Evolutionary conservation across 1,140 invertebrate genomes (phyloP), one percentile per base, ranked within the genome.

Genomic region (Papilio xuthus): DNA sequence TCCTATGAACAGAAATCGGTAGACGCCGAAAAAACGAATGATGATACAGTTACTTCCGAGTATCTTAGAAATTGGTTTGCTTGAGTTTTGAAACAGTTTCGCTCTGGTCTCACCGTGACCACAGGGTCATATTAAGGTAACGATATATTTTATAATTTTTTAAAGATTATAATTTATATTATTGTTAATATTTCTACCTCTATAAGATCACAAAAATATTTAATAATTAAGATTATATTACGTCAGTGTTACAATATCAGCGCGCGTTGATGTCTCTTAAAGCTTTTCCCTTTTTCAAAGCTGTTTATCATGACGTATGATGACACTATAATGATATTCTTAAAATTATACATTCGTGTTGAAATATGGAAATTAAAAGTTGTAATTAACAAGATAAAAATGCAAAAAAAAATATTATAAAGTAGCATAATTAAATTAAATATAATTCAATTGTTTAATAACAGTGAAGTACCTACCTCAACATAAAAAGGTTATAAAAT

Each of bases 211-310:
- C 32, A 60, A 60, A 60, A 26, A 47, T 20, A 67, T 0, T 8
- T 47, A 32, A 63, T 12, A 28, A 20, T 32, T 53, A 15, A 37
- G 13, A 15, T 63, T 53, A 20, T 4, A 13, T 41, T 56, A 78
- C 37, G 12, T 56, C 13, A 60, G 28, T 60, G 26, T 74, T 23
- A 23, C 8, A 60, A 47, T 0, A 69, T 32, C 56, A 63, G 81
- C 78, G 67, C 86, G 72, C 87, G 88, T 90, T 90, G 88, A 90
- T 86, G 88, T 90, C 88, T 90, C 86, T 83, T 90, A 23, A 86
- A 88, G 84, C 84, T 84, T 83, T 79, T 67, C 67, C 75, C 26
- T 42, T 78, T 47, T 42, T 37, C 26, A 69, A 79, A 72, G 50
- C 42, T 73, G 28, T 67, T 72, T 47, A 72, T 73, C 63, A 56